phyloP scores from a whole-genome alignment of 1,140 invertebrate species.

The Penaeus japonicus region DNA sequence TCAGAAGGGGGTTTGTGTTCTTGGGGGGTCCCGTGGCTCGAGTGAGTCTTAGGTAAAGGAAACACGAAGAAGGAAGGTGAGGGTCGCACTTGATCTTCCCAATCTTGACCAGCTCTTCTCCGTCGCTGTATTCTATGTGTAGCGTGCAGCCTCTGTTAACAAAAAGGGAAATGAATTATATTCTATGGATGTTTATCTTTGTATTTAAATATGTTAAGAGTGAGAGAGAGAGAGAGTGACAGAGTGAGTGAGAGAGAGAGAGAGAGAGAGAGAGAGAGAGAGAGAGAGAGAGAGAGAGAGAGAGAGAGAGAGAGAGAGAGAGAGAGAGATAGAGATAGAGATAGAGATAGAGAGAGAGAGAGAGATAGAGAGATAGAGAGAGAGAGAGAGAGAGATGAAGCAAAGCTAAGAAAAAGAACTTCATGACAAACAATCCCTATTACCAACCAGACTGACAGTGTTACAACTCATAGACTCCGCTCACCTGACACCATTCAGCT shows the following conservation, averaged over 20 bases:
- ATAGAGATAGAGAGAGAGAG: no score
- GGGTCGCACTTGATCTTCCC: conserved; percentile 57
- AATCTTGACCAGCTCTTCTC: conserved; percentile 37
- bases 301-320: no score
- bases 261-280: no score
- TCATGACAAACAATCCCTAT: no score
- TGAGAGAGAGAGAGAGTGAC: no score
- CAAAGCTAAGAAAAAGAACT: neutral
- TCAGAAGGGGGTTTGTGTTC: conserved; percentile 46
- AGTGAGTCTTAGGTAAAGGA: conserved; percentile 52
- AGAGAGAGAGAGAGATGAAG: neutral
- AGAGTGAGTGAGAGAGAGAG: no score
- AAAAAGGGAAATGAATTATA: no score
- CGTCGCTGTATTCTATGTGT: conserved; percentile 51
- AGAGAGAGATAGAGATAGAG: no score
- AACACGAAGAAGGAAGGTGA: conserved; percentile 35
- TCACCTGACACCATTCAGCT: conserved; percentile 52
- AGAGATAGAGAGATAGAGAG: no score
- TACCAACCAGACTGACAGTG: neutral
- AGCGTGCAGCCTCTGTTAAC: conserved; percentile 52
- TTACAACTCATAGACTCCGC: neutral
- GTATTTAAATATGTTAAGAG: no score
- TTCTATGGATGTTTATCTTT: no score
- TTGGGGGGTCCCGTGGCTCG: conserved; percentile 2
- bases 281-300: no score